Evolutionary conservation across 30 jellyfish, hydroid and myxozoan genomes (phyloP).

Genomic region (Turritopsis rubra): DNA sequence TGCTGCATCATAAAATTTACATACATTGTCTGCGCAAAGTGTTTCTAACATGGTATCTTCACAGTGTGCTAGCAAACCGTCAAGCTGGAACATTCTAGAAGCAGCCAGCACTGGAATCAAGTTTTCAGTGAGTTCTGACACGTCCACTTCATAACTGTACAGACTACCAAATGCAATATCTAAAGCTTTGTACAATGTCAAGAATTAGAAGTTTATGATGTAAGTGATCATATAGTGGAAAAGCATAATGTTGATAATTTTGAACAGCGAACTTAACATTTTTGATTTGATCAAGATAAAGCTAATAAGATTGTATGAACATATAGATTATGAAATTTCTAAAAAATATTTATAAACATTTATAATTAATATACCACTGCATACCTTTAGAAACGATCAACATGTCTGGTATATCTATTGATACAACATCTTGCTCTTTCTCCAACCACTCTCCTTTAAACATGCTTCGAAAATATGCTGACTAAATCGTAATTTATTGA

Average conservation of each 20-base stretch:
- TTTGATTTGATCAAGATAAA: too few relatives aligned
- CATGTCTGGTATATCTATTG: conserved; percentile 62
- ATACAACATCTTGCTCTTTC: conserved; percentile 42
- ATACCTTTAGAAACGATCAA: conserved; percentile 58
- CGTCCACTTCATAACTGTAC: conserved; percentile 86
- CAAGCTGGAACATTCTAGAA: conserved; percentile 68
- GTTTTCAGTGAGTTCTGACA: conserved; percentile 47
- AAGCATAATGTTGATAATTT: background rate
- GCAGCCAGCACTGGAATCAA: conserved; percentile 85
- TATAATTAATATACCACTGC: too few relatives aligned
- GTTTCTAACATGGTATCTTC: conserved; percentile 80
- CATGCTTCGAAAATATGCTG: conserved; percentile 90
- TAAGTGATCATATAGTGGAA: background rate
- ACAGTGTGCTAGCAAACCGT: conserved; percentile 77
- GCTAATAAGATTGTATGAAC: background rate
- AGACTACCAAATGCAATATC: conserved; percentile 91
- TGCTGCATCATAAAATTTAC: conserved; percentile 73
- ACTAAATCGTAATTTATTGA: too few relatives aligned
- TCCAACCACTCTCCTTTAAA: conserved; percentile 88
- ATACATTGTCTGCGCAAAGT: conserved; percentile 64
- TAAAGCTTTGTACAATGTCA: conserved; percentile 41
- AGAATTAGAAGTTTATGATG: too few relatives aligned
- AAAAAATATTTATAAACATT: too few relatives aligned
- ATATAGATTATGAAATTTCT: too few relatives aligned
- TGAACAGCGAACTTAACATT: background rate